Evolutionary conservation across 2,113 vertebrate species (phyloP), one percentile per base, ranked within the genome.

Genomic region (Eulemur macaco): DNA sequence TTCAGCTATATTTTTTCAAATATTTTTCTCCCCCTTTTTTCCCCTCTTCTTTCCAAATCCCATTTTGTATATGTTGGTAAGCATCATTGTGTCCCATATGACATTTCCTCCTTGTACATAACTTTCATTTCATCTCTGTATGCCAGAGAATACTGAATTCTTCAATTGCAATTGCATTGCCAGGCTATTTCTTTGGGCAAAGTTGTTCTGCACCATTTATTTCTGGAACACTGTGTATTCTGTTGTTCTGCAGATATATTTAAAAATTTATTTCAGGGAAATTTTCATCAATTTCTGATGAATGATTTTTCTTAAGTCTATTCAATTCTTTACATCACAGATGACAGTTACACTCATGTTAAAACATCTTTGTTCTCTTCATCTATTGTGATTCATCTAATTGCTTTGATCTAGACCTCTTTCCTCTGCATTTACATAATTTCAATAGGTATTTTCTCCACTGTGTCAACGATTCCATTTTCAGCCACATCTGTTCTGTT

Each of bases 331-430:
- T 39, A 8, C 34, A 82, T 60, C n/a, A 13, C 15, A 42, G 71
- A 91, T 63, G 21, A 85, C 73, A 64, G 54, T 42, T 52, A 29
- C 74, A 88, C 89, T 83, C 82, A 29, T 69, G 17, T 85, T 39
- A 50, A 42, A 86, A 92, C 7, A 64, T 86, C 73, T 85, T 87
- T 92, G 73, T 84, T 71, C 73, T 86, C 66, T 92, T 17, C 8
- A 23, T 76, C 29, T 89, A 78, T 73, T 91, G 86, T 86, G 47
- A 88, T 74, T 96, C 18, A 86, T 91, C 31, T 92, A 94, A 97
- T 90, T 60, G n/a, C 54, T 94, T 87, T 77, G 63, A 93, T 93
- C 39, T 90, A 71, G 42, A 17, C 31, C n/a, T 91, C 73, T 83
- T 66, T 50, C 58, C 77, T 96, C 27, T 74, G 23, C 31, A 52